Conservation (phyloP, 2,113 vertebrate species). For the Zapornia atra region DNA sequence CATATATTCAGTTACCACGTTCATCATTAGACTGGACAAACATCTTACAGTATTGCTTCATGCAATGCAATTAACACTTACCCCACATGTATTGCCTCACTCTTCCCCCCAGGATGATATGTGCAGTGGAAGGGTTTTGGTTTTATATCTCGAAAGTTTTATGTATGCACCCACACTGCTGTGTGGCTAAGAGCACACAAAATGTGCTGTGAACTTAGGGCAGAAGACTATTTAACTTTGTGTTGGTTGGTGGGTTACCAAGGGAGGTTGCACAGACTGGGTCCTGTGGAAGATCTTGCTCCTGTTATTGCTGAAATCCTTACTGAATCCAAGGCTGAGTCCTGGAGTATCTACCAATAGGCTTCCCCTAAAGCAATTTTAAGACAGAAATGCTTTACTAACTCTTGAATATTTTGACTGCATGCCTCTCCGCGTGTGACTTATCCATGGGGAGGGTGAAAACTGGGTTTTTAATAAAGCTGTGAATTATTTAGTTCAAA, state of each 20-base stretch:
- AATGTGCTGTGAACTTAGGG: neutral
- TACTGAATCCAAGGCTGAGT: neutral
- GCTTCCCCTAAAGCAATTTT: neutral
- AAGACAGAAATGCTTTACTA: neutral
- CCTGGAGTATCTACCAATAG: neutral
- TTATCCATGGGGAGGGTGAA: neutral
- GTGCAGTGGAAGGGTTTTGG: neutral
- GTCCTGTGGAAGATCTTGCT: neutral
- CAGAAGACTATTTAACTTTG: neutral
- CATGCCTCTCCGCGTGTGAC: neutral
- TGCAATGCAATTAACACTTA: neutral
- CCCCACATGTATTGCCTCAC: neutral
- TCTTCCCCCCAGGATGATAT: neutral
- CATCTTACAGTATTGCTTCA: neutral
- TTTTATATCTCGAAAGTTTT: neutral
- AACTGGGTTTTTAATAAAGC: neutral
- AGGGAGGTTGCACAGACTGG: neutral
- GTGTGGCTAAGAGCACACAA: no score
- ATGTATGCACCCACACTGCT: accelerated
- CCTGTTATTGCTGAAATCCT: neutral
- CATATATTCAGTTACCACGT: neutral
- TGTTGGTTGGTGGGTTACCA: neutral
- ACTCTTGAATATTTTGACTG: neutral
- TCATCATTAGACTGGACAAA: neutral
- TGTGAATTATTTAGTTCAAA: neutral